phyloP scores from a whole-genome alignment of 2,797 vertebrate species.

The Acrocephalus scirpaceus region DNA sequence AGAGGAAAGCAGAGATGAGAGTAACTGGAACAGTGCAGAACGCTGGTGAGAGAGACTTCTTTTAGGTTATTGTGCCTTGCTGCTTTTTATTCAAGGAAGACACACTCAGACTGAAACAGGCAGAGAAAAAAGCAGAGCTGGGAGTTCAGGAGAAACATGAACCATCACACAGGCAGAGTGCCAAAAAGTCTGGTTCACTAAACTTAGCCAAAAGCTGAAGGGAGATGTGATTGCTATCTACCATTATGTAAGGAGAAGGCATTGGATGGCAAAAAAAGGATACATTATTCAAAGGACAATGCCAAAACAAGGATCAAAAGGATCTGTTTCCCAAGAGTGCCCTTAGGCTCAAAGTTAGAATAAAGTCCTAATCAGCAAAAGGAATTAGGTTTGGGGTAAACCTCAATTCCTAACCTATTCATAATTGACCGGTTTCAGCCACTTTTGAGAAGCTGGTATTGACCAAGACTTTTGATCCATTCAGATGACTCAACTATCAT shows the following conservation, averaged over 20 bases:
- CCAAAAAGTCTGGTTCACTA: not conserved
- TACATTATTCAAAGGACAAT: not conserved
- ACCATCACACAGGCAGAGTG: not conserved
- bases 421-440: not conserved
- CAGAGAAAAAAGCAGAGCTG: not conserved
- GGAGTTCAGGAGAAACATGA: slow-evolving; percentile 1
- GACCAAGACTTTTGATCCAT: slow-evolving; percentile 5
- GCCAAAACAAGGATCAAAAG: slow-evolving; percentile 18
- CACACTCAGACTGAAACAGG: not conserved
- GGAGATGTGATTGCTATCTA: slow-evolving; percentile 24
- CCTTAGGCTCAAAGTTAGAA: slow-evolving; percentile 14
- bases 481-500: not conserved
- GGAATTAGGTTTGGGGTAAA: slow-evolving; percentile 12
- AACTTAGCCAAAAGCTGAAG: not conserved
- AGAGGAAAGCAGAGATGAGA: not conserved
- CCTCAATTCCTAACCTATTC: not conserved
- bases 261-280: not conserved
- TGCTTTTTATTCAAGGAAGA: not conserved
- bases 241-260: not conserved
- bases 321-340: not conserved
- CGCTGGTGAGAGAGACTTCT: not conserved
- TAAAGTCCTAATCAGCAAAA: not conserved
- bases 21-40: not conserved
- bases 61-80: not conserved
- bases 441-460: not conserved